Evolutionary conservation across 2,888 invertebrate genomes (phyloP).

Genomic region (Eugnorisma glareosa): DNA sequence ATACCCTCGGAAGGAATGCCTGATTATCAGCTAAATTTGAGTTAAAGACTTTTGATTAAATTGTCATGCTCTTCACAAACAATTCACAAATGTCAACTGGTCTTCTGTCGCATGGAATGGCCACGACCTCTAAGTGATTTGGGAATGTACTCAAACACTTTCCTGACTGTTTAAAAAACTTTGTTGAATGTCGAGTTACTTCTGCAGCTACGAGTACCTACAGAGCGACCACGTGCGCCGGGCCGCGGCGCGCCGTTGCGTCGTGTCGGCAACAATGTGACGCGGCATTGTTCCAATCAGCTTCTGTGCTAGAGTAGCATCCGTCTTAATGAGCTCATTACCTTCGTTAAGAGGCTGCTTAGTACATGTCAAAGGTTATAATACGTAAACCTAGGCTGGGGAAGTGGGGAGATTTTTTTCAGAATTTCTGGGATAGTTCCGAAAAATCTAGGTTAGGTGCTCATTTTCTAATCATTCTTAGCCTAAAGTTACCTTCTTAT

Average conservation of each 20-base stretch:
- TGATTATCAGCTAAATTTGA: background rate
- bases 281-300: conserved; percentile 10
- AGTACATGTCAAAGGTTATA: background rate
- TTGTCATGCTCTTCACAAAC: background rate
- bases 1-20: background rate
- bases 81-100: background rate
- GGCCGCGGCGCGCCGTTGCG: background rate
- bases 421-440: background rate
- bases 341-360: background rate
- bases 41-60: background rate
- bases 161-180: background rate
- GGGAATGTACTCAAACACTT: background rate
- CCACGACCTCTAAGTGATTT: background rate
- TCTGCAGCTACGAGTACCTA: background rate
- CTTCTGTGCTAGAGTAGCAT: background rate
- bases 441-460: background rate
- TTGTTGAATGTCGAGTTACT: background rate
- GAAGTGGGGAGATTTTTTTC: background rate
- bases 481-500: background rate
- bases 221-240: background rate
- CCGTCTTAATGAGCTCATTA: conserved; percentile 7
- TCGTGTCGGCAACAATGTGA: background rate
- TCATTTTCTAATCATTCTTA: background rate
- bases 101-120: background rate
- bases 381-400: background rate